phyloP scores from a whole-genome alignment of 2,888 invertebrate genomes.

The Scaptomyza caliginosa region DNA sequence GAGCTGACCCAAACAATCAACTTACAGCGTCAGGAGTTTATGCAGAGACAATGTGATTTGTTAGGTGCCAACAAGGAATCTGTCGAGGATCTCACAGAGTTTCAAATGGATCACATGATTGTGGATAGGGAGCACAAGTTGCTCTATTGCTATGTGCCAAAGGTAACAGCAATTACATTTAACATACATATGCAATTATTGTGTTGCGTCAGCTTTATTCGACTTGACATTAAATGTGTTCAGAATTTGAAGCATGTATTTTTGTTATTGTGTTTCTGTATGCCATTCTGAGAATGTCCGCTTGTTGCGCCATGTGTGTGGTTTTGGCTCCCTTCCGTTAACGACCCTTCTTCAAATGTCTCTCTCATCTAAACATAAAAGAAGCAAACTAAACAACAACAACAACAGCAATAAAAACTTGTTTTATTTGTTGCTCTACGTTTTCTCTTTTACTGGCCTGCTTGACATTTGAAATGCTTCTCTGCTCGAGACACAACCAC shows the following conservation, averaged over 20 bases:
- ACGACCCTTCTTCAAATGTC: conserved; percentile 33
- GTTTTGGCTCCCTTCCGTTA: conserved; percentile 31
- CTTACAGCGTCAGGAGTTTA: conserved; percentile 87
- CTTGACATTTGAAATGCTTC: conserved; percentile 9
- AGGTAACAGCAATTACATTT: conserved; percentile 86
- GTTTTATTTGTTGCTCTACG: conserved; percentile 35
- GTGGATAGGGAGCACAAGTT: conserved; percentile 93
- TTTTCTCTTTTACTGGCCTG: conserved; percentile 46
- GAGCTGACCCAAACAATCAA: conserved; percentile 87
- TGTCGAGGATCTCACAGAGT: conserved; percentile 85
- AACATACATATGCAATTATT: conserved; percentile 5
- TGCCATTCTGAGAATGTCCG: conserved; percentile 10
- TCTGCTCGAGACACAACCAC: not conserved
- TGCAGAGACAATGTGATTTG: conserved; percentile 87
- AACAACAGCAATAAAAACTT: conserved; percentile 20
- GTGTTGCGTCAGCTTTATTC: conserved; percentile 15
- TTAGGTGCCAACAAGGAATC: conserved; percentile 83
- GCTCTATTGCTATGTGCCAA: conserved; percentile 96
- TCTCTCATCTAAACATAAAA: conserved; percentile 1
- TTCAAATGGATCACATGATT: conserved; percentile 90
- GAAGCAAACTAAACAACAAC: not conserved
- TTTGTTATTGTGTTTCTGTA: conserved; percentile 4
- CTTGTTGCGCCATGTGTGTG: conserved; percentile 39
- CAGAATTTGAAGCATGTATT: not conserved
- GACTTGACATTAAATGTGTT: not conserved